phyloP scores from a whole-genome alignment of 2,797 vertebrate species.

The Enteromius viviparus region DNA sequence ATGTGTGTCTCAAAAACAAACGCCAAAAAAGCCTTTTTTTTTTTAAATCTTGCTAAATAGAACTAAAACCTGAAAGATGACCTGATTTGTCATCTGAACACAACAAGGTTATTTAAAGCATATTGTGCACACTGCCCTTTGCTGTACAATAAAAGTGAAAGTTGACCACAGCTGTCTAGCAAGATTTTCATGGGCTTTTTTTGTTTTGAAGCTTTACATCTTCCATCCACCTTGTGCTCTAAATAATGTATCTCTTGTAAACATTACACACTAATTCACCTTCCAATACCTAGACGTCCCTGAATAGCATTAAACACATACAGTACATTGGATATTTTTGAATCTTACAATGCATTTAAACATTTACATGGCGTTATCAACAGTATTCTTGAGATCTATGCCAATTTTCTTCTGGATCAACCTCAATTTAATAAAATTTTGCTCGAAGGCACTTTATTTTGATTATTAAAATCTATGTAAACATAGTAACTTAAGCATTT shows the following conservation, averaged over 20 bases:
- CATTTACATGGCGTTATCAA: background rate
- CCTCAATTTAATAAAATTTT: background rate
- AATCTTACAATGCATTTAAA: background rate
- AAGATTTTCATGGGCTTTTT: background rate
- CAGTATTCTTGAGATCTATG: background rate
- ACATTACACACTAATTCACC: background rate
- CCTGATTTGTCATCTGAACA: background rate
- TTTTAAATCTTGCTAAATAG: background rate
- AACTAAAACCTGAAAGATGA: background rate
- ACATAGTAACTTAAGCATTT: background rate
- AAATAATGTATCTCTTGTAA: background rate
- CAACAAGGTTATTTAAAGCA: slow-evolving; percentile 1
- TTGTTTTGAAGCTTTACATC: background rate
- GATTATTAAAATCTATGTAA: background rate
- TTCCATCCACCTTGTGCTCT: background rate
- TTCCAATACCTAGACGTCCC: background rate
- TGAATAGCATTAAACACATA: background rate
- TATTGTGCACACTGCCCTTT: background rate
- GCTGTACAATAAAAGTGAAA: background rate
- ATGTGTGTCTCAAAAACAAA: background rate
- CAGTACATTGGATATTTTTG: background rate
- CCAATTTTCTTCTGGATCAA: background rate
- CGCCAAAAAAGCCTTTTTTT: background rate
- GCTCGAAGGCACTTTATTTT: background rate
- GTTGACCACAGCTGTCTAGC: background rate